Percentiles rank a stretch among this genome's conserved stretches.
Conservation (phyloP, 2,113 vertebrate genomes). For the Grammomys dolichurus region DNA sequence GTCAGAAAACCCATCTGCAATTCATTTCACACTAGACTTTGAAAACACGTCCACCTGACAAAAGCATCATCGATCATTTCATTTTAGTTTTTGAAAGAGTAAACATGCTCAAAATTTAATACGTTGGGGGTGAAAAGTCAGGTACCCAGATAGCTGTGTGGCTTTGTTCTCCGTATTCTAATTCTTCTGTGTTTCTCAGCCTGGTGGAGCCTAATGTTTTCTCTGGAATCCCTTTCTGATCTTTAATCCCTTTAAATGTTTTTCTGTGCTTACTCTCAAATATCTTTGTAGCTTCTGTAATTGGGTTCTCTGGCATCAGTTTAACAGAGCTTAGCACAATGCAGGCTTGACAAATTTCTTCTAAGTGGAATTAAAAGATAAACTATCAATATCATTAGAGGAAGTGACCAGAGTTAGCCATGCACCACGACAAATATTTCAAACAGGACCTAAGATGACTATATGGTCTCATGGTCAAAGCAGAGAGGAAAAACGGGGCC, state of each 20-base stretch:
- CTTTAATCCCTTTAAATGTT: conserved; percentile 89
- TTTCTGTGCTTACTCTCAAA: conserved; percentile 86
- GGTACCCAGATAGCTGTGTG: conserved; percentile 56
- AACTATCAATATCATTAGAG: conserved; percentile 66
- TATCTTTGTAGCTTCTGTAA: conserved; percentile 88
- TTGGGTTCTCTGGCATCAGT: conserved; percentile 88
- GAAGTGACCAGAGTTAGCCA: conserved; percentile 68
- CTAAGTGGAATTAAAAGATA: conserved; percentile 75
- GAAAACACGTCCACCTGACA: conserved; percentile 46
- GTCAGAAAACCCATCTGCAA: conserved; percentile 59
- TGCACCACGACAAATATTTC: conserved; percentile 39
- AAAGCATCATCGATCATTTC: conserved; percentile 65
- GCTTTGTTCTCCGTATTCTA: conserved; percentile 84
- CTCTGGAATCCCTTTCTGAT: conserved; percentile 87
- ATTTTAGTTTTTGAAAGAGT: conserved; percentile 71
- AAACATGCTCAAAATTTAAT: conserved; percentile 80
- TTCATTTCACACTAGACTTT: conserved; percentile 58
- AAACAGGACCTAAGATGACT: conserved; percentile 27
- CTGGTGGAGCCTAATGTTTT: conserved; percentile 85
- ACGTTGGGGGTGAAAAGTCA: conserved; percentile 64
- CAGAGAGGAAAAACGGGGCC: conserved; percentile 25
- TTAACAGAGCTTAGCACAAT: conserved; percentile 86
- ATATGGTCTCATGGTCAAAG: neutral
- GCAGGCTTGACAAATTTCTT: conserved; percentile 84
- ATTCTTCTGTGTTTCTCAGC: conserved; percentile 84